Evolutionary conservation across 1,140 invertebrate genomes (phyloP).

Genomic region (Drosophila ambigua): DNA sequence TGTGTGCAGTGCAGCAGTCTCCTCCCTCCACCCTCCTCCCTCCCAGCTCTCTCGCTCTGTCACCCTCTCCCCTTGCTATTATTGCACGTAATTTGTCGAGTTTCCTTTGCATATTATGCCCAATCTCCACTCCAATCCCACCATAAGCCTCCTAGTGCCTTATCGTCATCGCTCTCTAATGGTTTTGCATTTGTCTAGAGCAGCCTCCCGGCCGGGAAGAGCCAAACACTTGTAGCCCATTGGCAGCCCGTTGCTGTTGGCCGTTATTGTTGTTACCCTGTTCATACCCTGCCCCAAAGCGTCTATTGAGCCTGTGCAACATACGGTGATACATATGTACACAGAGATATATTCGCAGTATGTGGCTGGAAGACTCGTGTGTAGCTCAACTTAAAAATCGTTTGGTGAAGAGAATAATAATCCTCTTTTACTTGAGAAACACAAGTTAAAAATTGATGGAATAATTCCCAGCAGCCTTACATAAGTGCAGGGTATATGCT

Average conservation of each 20-base stretch:
- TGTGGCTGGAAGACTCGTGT: no score
- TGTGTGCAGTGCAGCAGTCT: constrained; percentile 16
- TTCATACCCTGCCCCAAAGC: constrained; percentile 35
- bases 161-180: constrained; percentile 44
- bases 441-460: neutral
- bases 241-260: constrained; percentile 32
- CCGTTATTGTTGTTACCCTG: constrained; percentile 44
- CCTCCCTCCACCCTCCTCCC: neutral
- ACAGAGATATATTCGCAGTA: no score
- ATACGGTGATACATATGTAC: neutral
- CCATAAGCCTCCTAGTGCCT: no score
- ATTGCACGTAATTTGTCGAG: constrained; percentile 68
- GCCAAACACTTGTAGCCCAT: constrained; percentile 71
- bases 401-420: no score
- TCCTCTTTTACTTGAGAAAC: no score
- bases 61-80: constrained; percentile 28
- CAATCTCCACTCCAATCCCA: constrained; percentile 2
- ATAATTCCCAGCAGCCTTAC: constrained; percentile 14
- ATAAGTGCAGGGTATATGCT: constrained; percentile 23
- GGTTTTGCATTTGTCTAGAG: constrained; percentile 54
- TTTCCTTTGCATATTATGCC: constrained; percentile 60
- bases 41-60: neutral
- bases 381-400: no score
- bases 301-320: constrained; percentile 17
- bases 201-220: constrained; percentile 26